Evolutionary conservation across 1,140 invertebrate species (phyloP).

Genomic region (Magallana ariakensis): DNA sequence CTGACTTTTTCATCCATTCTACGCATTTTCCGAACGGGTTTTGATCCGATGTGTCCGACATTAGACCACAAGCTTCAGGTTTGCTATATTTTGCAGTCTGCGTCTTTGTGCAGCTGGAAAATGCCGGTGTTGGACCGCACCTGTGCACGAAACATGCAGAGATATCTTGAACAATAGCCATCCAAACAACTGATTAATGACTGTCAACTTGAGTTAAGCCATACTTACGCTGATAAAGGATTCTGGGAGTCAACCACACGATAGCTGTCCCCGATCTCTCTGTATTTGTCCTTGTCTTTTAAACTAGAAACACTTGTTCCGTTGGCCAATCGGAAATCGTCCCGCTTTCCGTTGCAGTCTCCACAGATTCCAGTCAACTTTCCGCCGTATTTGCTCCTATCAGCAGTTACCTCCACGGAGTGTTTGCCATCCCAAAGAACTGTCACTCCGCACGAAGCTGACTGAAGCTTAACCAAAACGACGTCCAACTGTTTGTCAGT

Average conservation of each 20-base stretch:
- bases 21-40: not conserved
- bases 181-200: no score
- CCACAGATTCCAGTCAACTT: conserved; percentile 40
- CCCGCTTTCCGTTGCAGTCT: conserved; percentile 28
- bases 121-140: not conserved
- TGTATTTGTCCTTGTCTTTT: conserved; percentile 43
- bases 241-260: conserved; percentile 25
- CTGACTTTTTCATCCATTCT: not conserved
- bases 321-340: conserved; percentile 54
- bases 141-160: no score
- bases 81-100: not conserved
- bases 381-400: conserved; percentile 6
- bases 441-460: conserved; percentile 22
- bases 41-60: not conserved
- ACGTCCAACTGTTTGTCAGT: not conserved
- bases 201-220: not conserved
- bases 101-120: not conserved
- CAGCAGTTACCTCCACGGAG: conserved; percentile 22
- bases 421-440: conserved; percentile 48
- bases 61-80: not conserved
- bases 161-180: no score
- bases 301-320: conserved; percentile 55
- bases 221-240: conserved; percentile 1
- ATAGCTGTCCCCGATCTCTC: conserved; percentile 46
- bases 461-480: not conserved